These are phyloP conservation scores for Brachionus koreanus DNA, from an alignment of 1,140 invertebrate species.

Conservation along the genomic window DNA sequence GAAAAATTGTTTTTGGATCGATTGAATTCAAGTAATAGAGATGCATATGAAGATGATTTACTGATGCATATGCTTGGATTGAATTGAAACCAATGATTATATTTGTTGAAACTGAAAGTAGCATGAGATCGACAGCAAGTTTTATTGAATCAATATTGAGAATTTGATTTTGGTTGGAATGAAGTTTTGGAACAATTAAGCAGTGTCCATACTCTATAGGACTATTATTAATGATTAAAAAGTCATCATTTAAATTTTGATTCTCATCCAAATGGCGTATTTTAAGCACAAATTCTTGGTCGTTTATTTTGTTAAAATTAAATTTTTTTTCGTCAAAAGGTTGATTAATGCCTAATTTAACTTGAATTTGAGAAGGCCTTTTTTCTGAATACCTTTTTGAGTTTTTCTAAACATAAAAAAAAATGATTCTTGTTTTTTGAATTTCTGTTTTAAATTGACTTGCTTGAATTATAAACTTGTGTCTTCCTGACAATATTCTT, in stretches of 20 bases:
- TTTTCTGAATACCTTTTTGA: constrained; percentile 29
- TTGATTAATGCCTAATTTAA: not conserved
- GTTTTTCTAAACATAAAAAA: not conserved
- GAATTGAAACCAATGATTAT: constrained; percentile 22
- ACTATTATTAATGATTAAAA: constrained; percentile 37
- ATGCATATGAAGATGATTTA: constrained; percentile 41
- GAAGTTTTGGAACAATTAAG: not conserved
- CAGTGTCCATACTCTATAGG: constrained; percentile 20
- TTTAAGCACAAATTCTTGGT: not conserved
- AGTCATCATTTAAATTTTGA: constrained; percentile 11
- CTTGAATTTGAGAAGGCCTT: not conserved
- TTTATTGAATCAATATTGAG: not conserved
- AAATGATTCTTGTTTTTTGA: not conserved
- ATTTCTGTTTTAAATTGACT: not conserved
- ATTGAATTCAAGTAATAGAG: constrained; percentile 1
- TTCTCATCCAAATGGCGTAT: not conserved
- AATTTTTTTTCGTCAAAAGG: constrained; percentile 14
- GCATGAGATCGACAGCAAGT: not conserved
- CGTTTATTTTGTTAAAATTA: constrained; percentile 29
- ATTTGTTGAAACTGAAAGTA: not conserved
- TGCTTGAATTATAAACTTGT: not conserved
- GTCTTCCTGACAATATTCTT: not conserved
- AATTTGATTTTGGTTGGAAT: constrained; percentile 5
- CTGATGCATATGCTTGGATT: constrained; percentile 3
- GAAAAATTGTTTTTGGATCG: not conserved